Base-by-base conservation (phyloP, 2,113 vertebrate species). In the Muntiacus muntjak region DNA sequence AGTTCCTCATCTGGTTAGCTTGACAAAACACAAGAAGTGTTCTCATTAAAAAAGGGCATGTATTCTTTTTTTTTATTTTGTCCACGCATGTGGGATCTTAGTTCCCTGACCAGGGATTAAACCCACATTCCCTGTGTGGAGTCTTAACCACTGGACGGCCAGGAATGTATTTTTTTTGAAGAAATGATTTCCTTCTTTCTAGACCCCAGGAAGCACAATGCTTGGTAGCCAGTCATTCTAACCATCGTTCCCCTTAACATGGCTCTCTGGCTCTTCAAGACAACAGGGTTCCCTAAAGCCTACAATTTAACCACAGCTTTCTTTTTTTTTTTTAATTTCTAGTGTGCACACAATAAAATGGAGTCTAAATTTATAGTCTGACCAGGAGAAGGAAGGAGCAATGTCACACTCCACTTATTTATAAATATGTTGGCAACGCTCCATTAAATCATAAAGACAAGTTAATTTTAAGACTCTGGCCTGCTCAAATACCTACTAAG, bases 401-500 rank as follows among this genome's bases (percentile, higher is more conserved):
- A 97, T 96, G 95, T 96, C 86, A 95, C 83, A 96, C 57, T 89
- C 88, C 74, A 97, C 88, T 97, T 97, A 79, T 84, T 95, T 95
- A 90, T 97, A 97, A 97, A 93, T 93, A 96, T 43, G 71, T 55
- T 96, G 96, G 94, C 89, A 87, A 81, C 40, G 54, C 60, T 94
- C 93, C 93, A 94, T 57, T 95, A 87, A 97, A 95, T 95, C 93
- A 93, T 93, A 96, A 97, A 97, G 97, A 96, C 93, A 96, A 93
- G 82, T 93, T 93, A 97, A 98, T 98, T 98, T 96, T 94, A 98
- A 95, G 97, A 97, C 60, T 57, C 85, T 82, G 52, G 94, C n/a
- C 82, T 83, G 52, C 76, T 96, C 76, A 89, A 93, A 97, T 85
- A 87, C 47, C 76, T 83, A 91, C 54, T 16, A 89, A 96, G 57